Conservation (phyloP, 2,113 vertebrate genomes). For the Athene cunicularia region DNA sequence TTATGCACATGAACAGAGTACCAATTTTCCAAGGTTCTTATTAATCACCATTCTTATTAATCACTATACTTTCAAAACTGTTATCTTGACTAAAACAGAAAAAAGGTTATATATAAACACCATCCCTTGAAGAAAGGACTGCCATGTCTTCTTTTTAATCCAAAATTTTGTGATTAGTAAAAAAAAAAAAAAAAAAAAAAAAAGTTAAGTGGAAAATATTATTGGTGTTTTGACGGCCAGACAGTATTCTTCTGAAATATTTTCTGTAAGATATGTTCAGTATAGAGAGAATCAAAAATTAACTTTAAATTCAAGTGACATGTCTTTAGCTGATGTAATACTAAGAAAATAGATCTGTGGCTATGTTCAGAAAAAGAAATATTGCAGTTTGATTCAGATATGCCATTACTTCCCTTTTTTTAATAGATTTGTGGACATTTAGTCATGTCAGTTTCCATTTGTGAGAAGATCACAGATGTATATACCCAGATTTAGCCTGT, state of each 20-base stretch:
- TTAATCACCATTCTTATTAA: not conserved
- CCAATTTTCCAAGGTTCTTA: not conserved
- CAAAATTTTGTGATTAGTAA: not conserved
- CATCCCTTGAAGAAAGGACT: not conserved
- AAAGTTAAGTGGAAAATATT: not conserved
- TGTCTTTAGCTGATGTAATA: not conserved
- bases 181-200: not conserved
- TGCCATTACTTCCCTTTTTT: not conserved
- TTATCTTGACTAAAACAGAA: not conserved
- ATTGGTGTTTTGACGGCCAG: not conserved
- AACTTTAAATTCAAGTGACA: not conserved
- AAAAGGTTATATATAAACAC: not conserved
- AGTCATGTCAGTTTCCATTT: not conserved
- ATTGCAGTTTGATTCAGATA: not conserved
- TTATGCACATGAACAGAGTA: not conserved
- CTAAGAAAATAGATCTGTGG: not conserved
- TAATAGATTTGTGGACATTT: not conserved
- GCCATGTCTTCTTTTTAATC: not conserved
- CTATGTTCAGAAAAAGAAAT: not conserved
- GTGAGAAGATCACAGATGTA: not conserved
- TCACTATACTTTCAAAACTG: not conserved
- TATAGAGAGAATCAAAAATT: not conserved
- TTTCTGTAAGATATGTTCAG: not conserved
- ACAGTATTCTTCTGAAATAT: not conserved
- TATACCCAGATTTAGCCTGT: not conserved